Percentiles rank a stretch among this genome's conserved stretches.
Conservation (phyloP, 2,888 invertebrate genomes). For the Magallana nippona region DNA sequence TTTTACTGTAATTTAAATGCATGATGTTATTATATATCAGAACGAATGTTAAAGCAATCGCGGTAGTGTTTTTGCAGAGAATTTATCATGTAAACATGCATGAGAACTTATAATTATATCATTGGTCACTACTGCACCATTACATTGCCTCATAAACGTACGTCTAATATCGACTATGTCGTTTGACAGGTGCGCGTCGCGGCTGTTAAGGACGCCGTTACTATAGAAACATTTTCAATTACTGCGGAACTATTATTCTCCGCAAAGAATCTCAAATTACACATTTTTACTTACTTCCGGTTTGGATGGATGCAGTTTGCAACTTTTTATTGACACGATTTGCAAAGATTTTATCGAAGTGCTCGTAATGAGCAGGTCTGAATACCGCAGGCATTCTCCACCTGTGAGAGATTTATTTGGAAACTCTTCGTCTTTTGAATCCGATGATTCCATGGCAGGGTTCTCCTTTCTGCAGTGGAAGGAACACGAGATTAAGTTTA, state of each 20-base stretch:
- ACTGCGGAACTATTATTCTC: slow-evolving; percentile 42
- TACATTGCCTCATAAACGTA: no score
- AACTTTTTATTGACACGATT: neutral
- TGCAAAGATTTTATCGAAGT: neutral
- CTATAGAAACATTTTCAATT: slow-evolving; percentile 45
- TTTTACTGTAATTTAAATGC: no score
- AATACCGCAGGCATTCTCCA: slow-evolving; percentile 56
- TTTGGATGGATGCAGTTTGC: neutral
- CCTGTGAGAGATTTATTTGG: slow-evolving; percentile 57
- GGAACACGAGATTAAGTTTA: neutral
- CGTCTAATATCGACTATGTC: no score
- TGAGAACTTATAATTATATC: no score
- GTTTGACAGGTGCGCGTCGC: slow-evolving; percentile 41
- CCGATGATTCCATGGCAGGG: slow-evolving; percentile 15
- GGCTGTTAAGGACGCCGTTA: slow-evolving; percentile 51
- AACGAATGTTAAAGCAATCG: no score
- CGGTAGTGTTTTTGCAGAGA: neutral
- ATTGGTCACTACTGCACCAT: no score
- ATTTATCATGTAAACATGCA: no score
- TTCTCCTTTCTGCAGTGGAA: slow-evolving; percentile 2
- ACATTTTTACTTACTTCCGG: neutral
- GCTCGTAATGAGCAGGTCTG: slow-evolving; percentile 50
- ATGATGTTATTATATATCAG: no score
- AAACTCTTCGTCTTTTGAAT: slow-evolving; percentile 14
- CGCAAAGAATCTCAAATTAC: neutral